phyloP scores from a whole-genome alignment of 1,140 invertebrate species.

The Drosophila punjabiensis region DNA sequence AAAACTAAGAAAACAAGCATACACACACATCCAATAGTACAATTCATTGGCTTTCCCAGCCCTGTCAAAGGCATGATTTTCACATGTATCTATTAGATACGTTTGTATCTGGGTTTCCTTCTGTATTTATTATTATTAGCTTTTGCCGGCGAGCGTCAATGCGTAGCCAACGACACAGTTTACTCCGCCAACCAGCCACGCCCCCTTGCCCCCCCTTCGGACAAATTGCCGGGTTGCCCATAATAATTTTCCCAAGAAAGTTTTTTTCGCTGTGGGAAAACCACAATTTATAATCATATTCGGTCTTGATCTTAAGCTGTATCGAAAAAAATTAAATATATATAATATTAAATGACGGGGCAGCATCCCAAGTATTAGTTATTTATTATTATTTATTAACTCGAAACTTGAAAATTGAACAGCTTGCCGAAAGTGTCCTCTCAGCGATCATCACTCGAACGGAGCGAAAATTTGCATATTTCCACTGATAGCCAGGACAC shows the following conservation, averaged over 20 bases:
- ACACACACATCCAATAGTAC: conserved; percentile 60
- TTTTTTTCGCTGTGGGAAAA: conserved; percentile 50
- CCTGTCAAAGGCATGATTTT: conserved; percentile 76
- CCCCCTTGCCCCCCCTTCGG: conserved; percentile 14
- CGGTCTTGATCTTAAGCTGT: conserved; percentile 14
- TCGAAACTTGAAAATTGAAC: conserved; percentile 27
- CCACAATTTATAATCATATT: not conserved
- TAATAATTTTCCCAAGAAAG: conserved; percentile 48
- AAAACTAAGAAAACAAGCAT: not conserved
- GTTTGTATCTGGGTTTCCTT: conserved; percentile 62
- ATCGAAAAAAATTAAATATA: not conserved
- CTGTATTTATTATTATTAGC: conserved; percentile 15
- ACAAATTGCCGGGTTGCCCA: conserved; percentile 31
- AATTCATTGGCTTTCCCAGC: conserved; percentile 81
- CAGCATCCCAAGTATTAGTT: not conserved
- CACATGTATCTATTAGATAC: conserved; percentile 84
- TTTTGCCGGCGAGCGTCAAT: conserved; percentile 59
- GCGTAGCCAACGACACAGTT: conserved; percentile 82
- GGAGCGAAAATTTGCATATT: conserved; percentile 38
- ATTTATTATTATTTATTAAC: not conserved
- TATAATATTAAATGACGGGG: not conserved
- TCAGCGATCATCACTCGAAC: conserved; percentile 16
- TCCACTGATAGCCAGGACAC: conserved; percentile 31
- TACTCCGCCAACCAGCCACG: conserved; percentile 42
- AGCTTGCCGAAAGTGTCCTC: conserved; percentile 36